phyloP scores from a whole-genome alignment of 2,888 invertebrate genomes.

The Alentia gelatinosa region DNA sequence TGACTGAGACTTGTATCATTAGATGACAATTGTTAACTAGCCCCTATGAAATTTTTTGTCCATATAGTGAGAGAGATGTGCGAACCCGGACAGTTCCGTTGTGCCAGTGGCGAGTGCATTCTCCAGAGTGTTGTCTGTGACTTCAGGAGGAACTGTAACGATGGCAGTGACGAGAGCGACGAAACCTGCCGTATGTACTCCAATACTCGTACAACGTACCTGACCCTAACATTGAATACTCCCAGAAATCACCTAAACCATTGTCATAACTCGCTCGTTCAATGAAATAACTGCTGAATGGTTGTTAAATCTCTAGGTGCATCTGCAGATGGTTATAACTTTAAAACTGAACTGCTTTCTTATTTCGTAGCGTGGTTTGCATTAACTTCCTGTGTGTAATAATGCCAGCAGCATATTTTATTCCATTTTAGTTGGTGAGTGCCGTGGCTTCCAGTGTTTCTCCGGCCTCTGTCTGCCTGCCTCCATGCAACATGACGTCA shows the following conservation, averaged over 20 bases:
- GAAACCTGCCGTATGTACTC: constrained; percentile 30
- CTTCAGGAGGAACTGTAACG: constrained; percentile 68
- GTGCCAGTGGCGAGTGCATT: constrained; percentile 73
- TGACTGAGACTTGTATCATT: too few species aligned
- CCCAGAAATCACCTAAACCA: too few species aligned
- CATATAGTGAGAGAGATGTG: constrained; percentile 40
- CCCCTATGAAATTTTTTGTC: neutral
- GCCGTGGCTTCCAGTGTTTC: constrained; percentile 64
- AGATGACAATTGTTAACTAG: neutral
- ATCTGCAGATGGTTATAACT: too few species aligned
- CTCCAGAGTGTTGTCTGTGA: constrained; percentile 68
- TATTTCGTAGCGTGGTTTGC: too few species aligned
- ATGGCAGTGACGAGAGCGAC: constrained; percentile 58
- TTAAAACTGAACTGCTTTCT: too few species aligned
- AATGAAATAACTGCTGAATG: too few species aligned
- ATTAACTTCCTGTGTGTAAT: too few species aligned
- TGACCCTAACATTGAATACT: too few species aligned
- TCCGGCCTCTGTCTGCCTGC: constrained; percentile 62
- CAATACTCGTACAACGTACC: too few species aligned
- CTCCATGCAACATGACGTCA: constrained; percentile 57
- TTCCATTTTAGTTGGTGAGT: neutral
- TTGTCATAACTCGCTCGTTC: too few species aligned
- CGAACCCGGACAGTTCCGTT: constrained; percentile 59
- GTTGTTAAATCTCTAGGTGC: too few species aligned
- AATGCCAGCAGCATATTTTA: neutral